Conservation (phyloP, 2,797 vertebrate genomes). For the Paedocypris micromegethes region DNA sequence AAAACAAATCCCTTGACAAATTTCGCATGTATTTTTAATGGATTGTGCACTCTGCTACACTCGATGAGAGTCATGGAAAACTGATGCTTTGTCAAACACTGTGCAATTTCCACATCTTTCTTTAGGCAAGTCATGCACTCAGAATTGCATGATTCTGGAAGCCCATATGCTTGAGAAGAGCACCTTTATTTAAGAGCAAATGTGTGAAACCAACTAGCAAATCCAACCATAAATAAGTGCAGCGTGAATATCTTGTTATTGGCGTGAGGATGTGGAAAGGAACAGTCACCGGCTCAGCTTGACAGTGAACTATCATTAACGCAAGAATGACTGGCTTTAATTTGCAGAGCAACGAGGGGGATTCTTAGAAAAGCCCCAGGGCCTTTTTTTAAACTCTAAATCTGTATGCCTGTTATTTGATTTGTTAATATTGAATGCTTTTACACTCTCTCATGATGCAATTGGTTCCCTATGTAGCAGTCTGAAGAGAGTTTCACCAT, state of each 20-base stretch:
- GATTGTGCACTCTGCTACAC: constrained; percentile 30
- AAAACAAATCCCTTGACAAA: constrained; percentile 31
- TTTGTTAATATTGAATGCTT: constrained; percentile 24
- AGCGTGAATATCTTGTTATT: constrained; percentile 46
- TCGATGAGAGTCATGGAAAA: constrained; percentile 35
- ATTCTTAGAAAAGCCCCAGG: constrained; percentile 41
- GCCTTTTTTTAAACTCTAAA: constrained; percentile 14
- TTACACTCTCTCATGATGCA: constrained; percentile 14
- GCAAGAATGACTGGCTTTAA: constrained; percentile 51
- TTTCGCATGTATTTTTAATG: constrained; percentile 33
- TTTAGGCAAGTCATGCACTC: constrained; percentile 33
- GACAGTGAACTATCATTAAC: constrained; percentile 50
- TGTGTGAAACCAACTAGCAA: constrained; percentile 35
- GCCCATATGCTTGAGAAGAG: constrained; percentile 32
- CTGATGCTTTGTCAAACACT: constrained; percentile 39
- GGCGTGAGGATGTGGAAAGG: constrained; percentile 38
- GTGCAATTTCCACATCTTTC: constrained; percentile 14
- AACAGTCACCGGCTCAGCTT: constrained; percentile 45
- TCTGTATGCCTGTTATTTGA: constrained; percentile 32
- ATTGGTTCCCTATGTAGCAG: constrained; percentile 17
- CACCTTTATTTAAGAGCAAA: constrained; percentile 39
- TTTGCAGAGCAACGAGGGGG: constrained; percentile 45
- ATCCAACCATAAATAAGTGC: constrained; percentile 41
- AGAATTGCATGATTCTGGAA: constrained; percentile 39
- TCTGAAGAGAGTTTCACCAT: constrained; percentile 31